Percentiles rank a stretch among this genome's conserved stretches.
phyloP scores from a whole-genome alignment of 2,113 vertebrate species.

The Apodemus sylvaticus region DNA sequence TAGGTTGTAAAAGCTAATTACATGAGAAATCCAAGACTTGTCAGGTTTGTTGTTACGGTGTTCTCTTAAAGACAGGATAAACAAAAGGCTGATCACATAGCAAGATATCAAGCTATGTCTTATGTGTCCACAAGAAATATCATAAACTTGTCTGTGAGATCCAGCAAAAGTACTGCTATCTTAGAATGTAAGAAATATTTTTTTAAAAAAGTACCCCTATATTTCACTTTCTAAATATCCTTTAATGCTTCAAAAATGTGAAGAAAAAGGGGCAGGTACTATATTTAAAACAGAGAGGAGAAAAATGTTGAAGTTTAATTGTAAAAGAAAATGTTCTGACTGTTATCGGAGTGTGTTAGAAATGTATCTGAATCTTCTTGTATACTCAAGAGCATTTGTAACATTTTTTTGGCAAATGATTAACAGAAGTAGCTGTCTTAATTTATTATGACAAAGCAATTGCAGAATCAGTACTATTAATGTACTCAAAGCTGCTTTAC shows the following conservation, averaged over 20 bases:
- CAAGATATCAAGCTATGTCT: neutral
- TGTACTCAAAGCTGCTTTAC: no score
- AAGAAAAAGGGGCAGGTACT: neutral
- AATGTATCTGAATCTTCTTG: no score
- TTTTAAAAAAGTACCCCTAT: neutral
- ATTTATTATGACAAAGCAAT: no score
- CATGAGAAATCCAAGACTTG: neutral
- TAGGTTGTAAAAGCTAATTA: neutral
- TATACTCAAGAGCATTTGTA: no score
- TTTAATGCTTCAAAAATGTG: neutral
- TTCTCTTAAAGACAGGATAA: neutral
- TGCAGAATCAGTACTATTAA: no score
- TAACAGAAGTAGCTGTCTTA: no score
- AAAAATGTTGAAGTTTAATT: neutral
- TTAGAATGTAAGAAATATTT: neutral
- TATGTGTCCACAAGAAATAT: neutral
- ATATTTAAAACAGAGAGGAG: neutral
- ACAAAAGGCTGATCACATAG: neutral
- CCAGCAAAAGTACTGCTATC: neutral
- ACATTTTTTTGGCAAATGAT: no score
- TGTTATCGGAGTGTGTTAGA: neutral
- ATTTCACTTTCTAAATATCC: neutral
- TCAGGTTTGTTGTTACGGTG: neutral
- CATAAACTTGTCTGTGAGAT: neutral
- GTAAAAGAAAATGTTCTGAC: neutral